Evolutionary conservation across 2,888 invertebrate genomes (phyloP).

Genomic region (Sinodicranocentrus sp.): DNA sequence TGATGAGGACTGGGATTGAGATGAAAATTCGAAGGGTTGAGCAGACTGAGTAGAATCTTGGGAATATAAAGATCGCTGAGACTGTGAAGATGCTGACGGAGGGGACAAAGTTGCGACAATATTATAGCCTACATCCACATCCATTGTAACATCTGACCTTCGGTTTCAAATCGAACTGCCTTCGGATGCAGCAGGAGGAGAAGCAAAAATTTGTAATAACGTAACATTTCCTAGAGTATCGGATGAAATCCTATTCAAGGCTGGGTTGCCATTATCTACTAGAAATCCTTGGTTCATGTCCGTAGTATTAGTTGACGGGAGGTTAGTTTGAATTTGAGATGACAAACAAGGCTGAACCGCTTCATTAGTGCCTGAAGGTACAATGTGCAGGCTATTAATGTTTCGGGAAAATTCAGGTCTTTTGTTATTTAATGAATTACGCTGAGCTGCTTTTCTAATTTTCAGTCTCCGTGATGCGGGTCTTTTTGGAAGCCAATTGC

Average conservation of each 20-base stretch:
- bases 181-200: background rate
- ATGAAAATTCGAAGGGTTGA: background rate
- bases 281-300: conserved; percentile 42
- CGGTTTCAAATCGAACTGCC: too few relatives aligned
- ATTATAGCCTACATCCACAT: too few relatives aligned
- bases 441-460: conserved; percentile 39
- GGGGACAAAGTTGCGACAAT: too few relatives aligned
- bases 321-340: background rate
- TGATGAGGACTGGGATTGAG: background rate
- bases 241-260: background rate
- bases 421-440: conserved; percentile 19
- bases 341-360: background rate
- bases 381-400: background rate
- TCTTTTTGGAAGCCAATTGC: conserved; percentile 73
- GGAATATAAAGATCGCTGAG: conserved; percentile 4
- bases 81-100: conserved; percentile 31
- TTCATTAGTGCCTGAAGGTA: background rate
- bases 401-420: conserved; percentile 18
- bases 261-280: conserved; percentile 28
- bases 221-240: conserved; percentile 34
- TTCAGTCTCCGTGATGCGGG: conserved; percentile 66
- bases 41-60: conserved; percentile 10
- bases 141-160: too few relatives aligned
- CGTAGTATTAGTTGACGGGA: background rate
- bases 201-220: conserved; percentile 5